phyloP scores from a whole-genome alignment of 2,797 vertebrate genomes.

The Eulemur albifrons region DNA sequence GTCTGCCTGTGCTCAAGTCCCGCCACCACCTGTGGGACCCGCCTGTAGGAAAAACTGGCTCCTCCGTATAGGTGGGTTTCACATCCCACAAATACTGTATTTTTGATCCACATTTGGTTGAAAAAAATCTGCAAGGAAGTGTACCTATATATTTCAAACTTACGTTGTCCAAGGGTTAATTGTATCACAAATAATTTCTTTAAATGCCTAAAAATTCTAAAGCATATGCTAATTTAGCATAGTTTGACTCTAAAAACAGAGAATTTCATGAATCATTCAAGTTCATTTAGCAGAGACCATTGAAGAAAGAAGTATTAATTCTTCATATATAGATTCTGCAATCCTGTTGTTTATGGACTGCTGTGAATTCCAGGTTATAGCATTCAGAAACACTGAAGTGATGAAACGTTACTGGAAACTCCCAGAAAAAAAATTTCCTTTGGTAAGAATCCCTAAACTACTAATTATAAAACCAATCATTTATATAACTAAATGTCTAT shows the following conservation, averaged over 20 bases:
- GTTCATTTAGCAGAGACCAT: neutral
- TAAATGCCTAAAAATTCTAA: constrained; percentile 9
- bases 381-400: neutral
- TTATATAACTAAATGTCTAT: neutral
- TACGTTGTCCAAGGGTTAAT: neutral
- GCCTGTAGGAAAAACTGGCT: neutral
- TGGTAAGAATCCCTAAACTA: neutral
- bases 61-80: neutral
- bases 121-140: neutral
- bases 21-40: no score
- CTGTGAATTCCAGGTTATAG: neutral
- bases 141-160: neutral
- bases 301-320: neutral
- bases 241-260: neutral
- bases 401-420: neutral
- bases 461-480: neutral
- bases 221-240: neutral
- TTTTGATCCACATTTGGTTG: neutral
- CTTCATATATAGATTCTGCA: neutral
- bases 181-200: neutral
- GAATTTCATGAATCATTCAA: neutral
- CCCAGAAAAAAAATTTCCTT: neutral
- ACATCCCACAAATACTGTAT: neutral
- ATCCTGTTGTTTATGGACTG: neutral
- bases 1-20: neutral